Conservation (phyloP, 23 tunicate species). For the Aplidium turbinatum region DNA sequence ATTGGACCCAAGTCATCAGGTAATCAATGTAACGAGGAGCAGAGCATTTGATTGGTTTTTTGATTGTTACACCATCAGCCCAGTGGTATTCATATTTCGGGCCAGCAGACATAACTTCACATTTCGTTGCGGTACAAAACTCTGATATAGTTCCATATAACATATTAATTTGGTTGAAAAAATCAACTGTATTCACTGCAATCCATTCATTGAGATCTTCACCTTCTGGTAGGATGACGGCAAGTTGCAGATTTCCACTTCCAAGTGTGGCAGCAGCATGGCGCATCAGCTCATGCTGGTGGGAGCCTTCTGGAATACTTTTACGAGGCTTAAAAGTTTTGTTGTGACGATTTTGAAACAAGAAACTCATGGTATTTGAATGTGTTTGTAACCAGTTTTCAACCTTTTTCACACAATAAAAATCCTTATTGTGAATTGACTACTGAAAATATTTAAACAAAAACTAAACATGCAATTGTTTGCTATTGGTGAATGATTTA, state of each 20-base stretch:
- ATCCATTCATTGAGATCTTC: conserved; percentile 98
- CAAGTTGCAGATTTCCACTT: conserved; percentile 92
- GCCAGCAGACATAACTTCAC: conserved; percentile 97
- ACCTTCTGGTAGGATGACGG: conserved; percentile 94
- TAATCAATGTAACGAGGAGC: conserved; percentile 94
- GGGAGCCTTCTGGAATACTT: conserved; percentile 91
- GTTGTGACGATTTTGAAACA: conserved; percentile 75
- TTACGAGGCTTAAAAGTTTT: conserved; percentile 92
- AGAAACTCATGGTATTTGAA: conserved; percentile 95
- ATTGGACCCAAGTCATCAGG: conserved; percentile 98
- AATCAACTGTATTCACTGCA: conserved; percentile 94
- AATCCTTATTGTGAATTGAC: no score
- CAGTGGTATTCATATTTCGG: conserved; percentile 96
- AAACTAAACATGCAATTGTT: no score
- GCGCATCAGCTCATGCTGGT: conserved; percentile 87
- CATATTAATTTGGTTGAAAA: conserved; percentile 97
- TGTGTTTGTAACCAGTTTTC: no score
- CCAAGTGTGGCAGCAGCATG: conserved; percentile 98
- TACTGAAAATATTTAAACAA: no score
- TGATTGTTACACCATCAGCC: conserved; percentile 94
- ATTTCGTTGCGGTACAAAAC: conserved; percentile 76
- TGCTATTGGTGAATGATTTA: no score
- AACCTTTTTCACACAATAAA: no score
- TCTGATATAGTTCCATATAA: conserved; percentile 92
- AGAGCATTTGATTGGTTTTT: conserved; percentile 88